Percentiles rank a stretch among this genome's conserved stretches.
These are phyloP conservation scores for Odontesthes bonariensis DNA, from an alignment of 2,113 vertebrate genomes.

Conservation along the genomic window DNA sequence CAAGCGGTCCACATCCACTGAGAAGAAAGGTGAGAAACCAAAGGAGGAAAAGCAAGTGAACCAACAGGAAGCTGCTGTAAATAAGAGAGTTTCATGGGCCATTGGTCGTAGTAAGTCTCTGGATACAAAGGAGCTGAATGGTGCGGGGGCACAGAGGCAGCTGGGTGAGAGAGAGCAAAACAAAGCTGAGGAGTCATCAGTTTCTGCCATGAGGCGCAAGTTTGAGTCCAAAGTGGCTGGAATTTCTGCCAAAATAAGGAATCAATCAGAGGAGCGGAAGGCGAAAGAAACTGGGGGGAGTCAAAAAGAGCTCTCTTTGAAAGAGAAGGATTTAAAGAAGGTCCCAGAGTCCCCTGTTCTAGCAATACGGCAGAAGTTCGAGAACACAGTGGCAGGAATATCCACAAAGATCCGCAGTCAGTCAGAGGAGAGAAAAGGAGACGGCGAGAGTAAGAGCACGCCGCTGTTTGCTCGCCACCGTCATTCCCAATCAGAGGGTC, in stretches of 20 bases:
- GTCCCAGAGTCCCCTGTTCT: constrained; percentile 85
- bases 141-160: constrained; percentile 24
- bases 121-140: constrained; percentile 67
- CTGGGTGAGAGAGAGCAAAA: constrained; percentile 44
- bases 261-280: constrained; percentile 84
- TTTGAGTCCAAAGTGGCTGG: constrained; percentile 90
- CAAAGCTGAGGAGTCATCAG: constrained; percentile 82
- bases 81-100: constrained; percentile 84
- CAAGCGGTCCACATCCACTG: constrained; percentile 77
- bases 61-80: constrained; percentile 55
- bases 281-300: constrained; percentile 68
- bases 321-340: constrained; percentile 61
- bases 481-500: constrained; percentile 89
- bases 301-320: constrained; percentile 61
- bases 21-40: constrained; percentile 78
- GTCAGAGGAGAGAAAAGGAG: constrained; percentile 82
- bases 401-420: constrained; percentile 87
- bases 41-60: constrained; percentile 71
- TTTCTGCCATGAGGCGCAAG: constrained; percentile 85
- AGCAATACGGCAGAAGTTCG: constrained; percentile 87
- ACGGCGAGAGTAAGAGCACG: constrained; percentile 74
- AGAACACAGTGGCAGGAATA: constrained; percentile 86
- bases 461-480: constrained; percentile 86
- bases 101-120: constrained; percentile 83
- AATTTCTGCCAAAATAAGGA: constrained; percentile 87